Evolutionary conservation across 2,113 vertebrate species (phyloP), one percentile per base, ranked within the genome.

Genomic region (Riparia riparia): DNA sequence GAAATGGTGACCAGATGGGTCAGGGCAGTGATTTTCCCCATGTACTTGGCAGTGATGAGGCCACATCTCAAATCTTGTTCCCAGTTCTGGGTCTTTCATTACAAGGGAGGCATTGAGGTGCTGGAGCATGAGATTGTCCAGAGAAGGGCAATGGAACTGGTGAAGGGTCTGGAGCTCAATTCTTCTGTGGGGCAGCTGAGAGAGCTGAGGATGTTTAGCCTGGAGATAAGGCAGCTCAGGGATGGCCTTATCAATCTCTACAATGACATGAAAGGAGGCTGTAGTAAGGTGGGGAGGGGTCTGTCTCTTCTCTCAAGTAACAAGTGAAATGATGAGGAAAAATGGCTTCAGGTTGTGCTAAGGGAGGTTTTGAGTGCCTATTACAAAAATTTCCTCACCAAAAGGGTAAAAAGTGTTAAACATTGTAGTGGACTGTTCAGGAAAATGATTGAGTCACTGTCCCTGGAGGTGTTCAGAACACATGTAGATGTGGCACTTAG

Each of bases 1-100:
- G 68, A 37, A 66, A 61, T 20, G 0, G 0, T 44, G 54, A 14
- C n/a, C 41, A 54, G 1, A 10, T 68, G 29, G n/a, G 39, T 39
- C 15, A 49, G 42, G 41, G 9, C 47, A 81, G 18, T 15, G 34
- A 20, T 37, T 41, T 3, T 19, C 5, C 26, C 8, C 1, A 0
- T 24, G 29, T 28, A 32, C 22, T 58, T 4, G 3, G 25, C 53
- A 68, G 41, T 68, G 34, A 45, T 28, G 45, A 61, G 18, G 15
- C 68, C 14, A 8, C 29, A 42, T 7, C 39, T 80, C 3, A 17
- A 7, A 73, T 44, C 25, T 7, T 73, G n/a, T 42, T n/a, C 28
- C 19, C 34, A 68, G 4, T 49, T 68, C 31, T 37, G 18, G 15
- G 16, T 34, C 10, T 18, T 31, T 37, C 34, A 25, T 13, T 29